Base-by-base conservation (phyloP, 2,888 invertebrate species). In the Morpho deidamia region DNA sequence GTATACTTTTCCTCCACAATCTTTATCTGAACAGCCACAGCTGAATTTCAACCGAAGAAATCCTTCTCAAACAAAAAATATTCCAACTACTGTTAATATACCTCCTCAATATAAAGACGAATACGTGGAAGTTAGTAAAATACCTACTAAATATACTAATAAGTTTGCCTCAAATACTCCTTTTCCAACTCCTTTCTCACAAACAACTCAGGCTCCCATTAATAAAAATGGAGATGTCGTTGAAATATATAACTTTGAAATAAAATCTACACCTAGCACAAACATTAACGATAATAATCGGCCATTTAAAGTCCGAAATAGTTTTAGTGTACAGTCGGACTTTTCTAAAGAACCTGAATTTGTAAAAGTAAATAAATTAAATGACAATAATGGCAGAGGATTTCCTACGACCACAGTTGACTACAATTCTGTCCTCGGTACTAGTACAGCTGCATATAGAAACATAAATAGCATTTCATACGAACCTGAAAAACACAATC, bases 171-270 rank as follows among this genome's bases (percentile, higher is more conserved):
- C 74, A 0, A 78, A 70, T 50, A 76, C 67, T 41, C 71, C 76
- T 1, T 69, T 81, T 34, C 74, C 82, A 1, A 70, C 80, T 9
- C 70, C 78, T 1, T 79, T 78, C 55, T 65, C 76, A 9, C 76
- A 75, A 40, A 69, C 81, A 7, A 73, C 83, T 7, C 60, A 73
- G 40, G 55, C 76, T 1, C 74, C 76, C 54, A 80, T 69, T 54
- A 83, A 74, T 54, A 90, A 90, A 42, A 90, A 90, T 59, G 83
- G 87, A 41, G 81, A 85, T 44, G 77, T 76, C 10, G 80, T 83
- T 7, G 91, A 91, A 55, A 57, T 83, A 23, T 89, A 89, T 12
- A 88, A 87, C 50, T 88, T 90, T 9, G 89, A 91, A n/a, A 64
- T 81, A 1, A 78, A 81, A 51, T 82, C 83, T 2, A 84, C 83